Base-by-base conservation (phyloP, 2,113 vertebrate species). In the Labrus mixtus region DNA sequence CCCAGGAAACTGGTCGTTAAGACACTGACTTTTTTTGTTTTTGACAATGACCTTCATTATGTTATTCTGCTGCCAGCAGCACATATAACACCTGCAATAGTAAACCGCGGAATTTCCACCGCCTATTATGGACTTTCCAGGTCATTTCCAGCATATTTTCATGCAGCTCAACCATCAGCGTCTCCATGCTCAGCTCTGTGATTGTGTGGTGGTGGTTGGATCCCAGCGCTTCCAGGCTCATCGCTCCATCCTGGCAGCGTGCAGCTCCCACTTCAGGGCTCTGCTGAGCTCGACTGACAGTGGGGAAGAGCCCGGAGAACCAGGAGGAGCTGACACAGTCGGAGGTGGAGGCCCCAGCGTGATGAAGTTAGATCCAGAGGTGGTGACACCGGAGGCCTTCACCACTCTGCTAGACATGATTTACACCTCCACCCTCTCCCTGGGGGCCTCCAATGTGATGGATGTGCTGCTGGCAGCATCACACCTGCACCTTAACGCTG, bases 371-470 rank as follows among this genome's bases (percentile, higher is more conserved):
- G 97, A 98, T 83, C 96, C 95, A 0, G 97, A 96, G 61, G 97
- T 98, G 37, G 97, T 98, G 84, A 98, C 97, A 10, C 96, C 97
- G 0, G 97, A 98, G 88, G 96, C 97, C 39, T 98, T 98, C 71
- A 96, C 97, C 1, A 96, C 96, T 0, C 92, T 98, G 77, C 93
- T 98, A 12, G 96, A 98, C 80, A 98, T 98, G 97, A 97, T 98
- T 94, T 98, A 98, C 46, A 98, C 96, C 0, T 98, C 97, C 79
- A 97, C 95, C 0, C 95, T 98, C 0, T 95, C 96, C 81, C 93
- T 97, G 4, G 95, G 96, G 17, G 94, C 95, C 79, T 97, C 97
- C 83, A 98, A 98, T 0, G 96, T 96, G n/a, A 98, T 98, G 97
- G 97, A 98, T 58, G 95, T 98, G 68, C 91, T 98, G 83, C 51